A percentile compares a stretch with the other conserved stretches of the same genome.
These are phyloP conservation scores for Dallia pectoralis DNA, from an alignment of 2,797 vertebrate species.

Conservation along the genomic window DNA sequence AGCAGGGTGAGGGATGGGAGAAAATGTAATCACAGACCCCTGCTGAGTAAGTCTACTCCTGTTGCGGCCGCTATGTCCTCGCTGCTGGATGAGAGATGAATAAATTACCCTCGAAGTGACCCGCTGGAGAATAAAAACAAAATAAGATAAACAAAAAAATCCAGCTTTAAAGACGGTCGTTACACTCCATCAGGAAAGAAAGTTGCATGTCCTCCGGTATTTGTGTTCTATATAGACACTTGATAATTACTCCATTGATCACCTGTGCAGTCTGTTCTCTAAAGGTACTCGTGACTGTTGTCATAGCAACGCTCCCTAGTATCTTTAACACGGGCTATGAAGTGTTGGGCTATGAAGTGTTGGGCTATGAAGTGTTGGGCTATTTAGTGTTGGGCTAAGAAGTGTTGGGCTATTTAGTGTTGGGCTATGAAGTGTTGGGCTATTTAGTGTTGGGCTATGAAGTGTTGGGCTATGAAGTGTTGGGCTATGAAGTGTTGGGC, in stretches of 20 bases:
- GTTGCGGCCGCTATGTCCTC: not conserved
- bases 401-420: constrained; percentile 1
- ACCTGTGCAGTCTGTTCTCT: not conserved
- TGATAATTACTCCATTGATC: not conserved
- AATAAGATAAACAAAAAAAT: no score
- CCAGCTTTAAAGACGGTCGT: no score
- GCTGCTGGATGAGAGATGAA: constrained; percentile 9
- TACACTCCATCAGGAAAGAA: no score
- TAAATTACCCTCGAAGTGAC: constrained; percentile 1
- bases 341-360: constrained; percentile 1
- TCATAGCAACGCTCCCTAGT: not conserved
- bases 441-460: no score
- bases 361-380: no score
- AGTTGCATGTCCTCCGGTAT: not conserved
- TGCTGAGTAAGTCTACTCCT: constrained; percentile 1
- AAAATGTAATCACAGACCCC: constrained; percentile 2
- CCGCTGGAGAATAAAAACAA: not conserved
- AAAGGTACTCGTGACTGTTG: not conserved
- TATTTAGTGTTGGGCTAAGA: no score
- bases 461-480: constrained; percentile 1
- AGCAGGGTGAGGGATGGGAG: not conserved
- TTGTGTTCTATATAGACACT: not conserved
- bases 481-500: no score
- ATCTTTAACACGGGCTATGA: not conserved
- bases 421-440: no score